Evolutionary conservation across 2,113 vertebrate species (phyloP), one percentile per base, ranked within the genome.

Genomic region (Dasyornis broadbenti): DNA sequence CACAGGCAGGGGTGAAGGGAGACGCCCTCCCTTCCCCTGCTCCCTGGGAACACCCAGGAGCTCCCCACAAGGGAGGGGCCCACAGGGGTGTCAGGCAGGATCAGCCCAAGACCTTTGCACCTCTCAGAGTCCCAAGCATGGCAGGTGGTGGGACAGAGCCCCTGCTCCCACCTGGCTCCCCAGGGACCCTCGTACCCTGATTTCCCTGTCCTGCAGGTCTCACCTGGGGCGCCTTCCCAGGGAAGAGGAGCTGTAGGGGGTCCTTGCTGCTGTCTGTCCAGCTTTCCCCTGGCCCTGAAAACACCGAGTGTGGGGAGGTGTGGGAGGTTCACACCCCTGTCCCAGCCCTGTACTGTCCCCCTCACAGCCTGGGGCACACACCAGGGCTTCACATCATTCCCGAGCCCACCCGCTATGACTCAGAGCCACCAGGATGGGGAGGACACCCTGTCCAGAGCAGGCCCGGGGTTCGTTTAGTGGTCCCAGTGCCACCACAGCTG

Each of bases 211-310:
- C 57, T 27, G 24, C 31, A 17, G 3, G 22, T 52, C 91, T 95
- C 83, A 94, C 94, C 94, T 94, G 89, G 20, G 39, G 14, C n/a
- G 92, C 83, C 53, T 70, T 83, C 64, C 73, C 86, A 23, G 79
- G 1, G 0, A 83, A 37, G 27, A 95, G 76, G 6, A 89, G 83
- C 47, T 89, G 47, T 7, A 90, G 50, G 8, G 42, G 69, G 23
- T 91, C 93, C n/a, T 77, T 13, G 1, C 60, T 45, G 68, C 56
- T 2, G 1, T 42, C 39, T 2, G 0, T 10, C 28, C 47, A 40
- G 65, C 79, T 65, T 30, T 35, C 30, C 21, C 65, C 88, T 1
- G 1, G n/a, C 45, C 56, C 94, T 87, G 91, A 5, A 72, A 89
- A 59, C 70, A 68, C 6, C 0, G 2, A 26, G 21, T 0, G 2